Evolutionary conservation across 2,797 vertebrate species (phyloP), one percentile per base, ranked within the genome.

Genomic region (Melanotaenia nigrans): DNA sequence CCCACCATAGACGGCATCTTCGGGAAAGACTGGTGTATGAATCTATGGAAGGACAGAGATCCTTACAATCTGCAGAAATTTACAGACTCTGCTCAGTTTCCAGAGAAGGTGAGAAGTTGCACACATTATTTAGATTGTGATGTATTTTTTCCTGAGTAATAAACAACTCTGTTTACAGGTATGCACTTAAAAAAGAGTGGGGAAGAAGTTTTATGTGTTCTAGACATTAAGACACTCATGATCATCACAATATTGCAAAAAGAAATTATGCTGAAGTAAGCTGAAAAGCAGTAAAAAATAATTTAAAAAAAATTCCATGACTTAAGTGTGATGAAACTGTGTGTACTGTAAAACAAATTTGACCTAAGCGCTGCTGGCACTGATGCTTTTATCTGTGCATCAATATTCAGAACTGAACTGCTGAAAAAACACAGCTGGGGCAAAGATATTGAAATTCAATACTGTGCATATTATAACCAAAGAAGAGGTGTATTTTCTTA

Each of bases 1-100:
- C 92, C 87, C 13, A 90, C 88, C 16, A 92, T 93, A 61, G 90
- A 91, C 51, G 92, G 79, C 13, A 90, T 93, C 25, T 94, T 93
- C 87, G 93, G 93, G 0, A 93, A 93, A 78, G 92, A 94, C 11
- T 93, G 92, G 93, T 93, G 92, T 40, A 84, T 91, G 70, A 83
- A 92, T 79, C 79, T 94, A 25, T 94, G 94, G 92, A 91, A 92
- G 70, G 84, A 89, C 47, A 82, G 75, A 71, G 87, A 83, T 25
- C 81, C 91, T 2, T 71, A 25, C 63, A 75, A 63, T 58, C 40
- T 68, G 68, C 63, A 82, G 13, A 77, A 18, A 66, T 56, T 40
- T 63, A 24, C 63, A 36, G 68, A 77, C 24, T 81, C 82, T 25
- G 35, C 61, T 5, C 73, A 73, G 30, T 7, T 40, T 6, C 57